Base-by-base conservation (phyloP, 2,113 vertebrate species). In the Microcebus murinus region DNA sequence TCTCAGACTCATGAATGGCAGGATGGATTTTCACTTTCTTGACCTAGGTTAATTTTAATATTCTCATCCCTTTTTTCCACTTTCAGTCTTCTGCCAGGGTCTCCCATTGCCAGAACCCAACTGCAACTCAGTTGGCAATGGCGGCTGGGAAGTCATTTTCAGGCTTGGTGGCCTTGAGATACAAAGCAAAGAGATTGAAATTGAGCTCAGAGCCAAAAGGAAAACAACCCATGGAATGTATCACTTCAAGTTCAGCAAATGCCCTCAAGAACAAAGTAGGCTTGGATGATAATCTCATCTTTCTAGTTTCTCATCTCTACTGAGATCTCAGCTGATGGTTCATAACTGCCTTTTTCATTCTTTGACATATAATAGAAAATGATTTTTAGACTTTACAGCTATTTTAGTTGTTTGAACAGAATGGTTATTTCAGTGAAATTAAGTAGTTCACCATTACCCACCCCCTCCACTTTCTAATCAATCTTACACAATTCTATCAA, bases 281-380 rank as follows among this genome's bases (percentile, higher is more conserved):
- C 20, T 74, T 73, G 1, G 29, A 39, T 11, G 4, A 91, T 13
- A 34, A 87, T 9, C 36, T 87, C 89, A 63, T 45, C 57, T 82
- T 70, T 34, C 36, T 20, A 20, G 61, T 34, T 82, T 85, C 77
- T 87, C 25, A 34, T 80, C 71, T 77, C 77, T 29, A 34, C 61
- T 14, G n/a, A 76, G 45, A 79, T 73, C 68, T 57, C 81, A 55
- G 29, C 42, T 82, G 15, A 92, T 29, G 27, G 52, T 39, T 85
- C 15, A 48, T 81, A 68, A 50, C n/a, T 55, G 25, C 55, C 5
- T 87, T 63, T 82, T 79, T 20, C 63, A 73, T 88, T 87, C 57
- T 68, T 65, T 55, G n/a, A 61, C 5, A 55, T 45, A 91, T 88
- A 13, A 89, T 77, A 83, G 63, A 55, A 95, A 97, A 91, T 81